Evolutionary conservation across 2,888 invertebrate genomes (phyloP), one percentile per base, ranked within the genome.

Genomic region (Lasioglossum vierecki): DNA sequence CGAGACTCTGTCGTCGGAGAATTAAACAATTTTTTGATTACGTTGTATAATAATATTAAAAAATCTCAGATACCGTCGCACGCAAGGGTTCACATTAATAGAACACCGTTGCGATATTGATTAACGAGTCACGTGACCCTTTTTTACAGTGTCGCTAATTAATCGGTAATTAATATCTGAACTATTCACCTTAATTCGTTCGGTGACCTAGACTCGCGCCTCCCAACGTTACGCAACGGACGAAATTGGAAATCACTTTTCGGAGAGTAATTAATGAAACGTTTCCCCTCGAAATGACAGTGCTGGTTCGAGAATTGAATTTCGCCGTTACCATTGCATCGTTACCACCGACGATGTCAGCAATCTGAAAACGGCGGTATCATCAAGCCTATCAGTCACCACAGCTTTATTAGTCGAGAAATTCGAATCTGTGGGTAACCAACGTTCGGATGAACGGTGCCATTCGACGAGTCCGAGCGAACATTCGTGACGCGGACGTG

Each of bases 381-480:
- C 84, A 63, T 78, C 77, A 73, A 39, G 83, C 77, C 76, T 77
- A 83, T 83, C 84, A 71, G 77, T 74, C 85, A 15, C 63, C 86
- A 53, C 79, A 82, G 79, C 86, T 86, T 68, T 85, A 86, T 86
- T 86, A 86, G 79, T 77, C 82, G 77, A 85, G 86, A 85, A 86
- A 86, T 82, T 86, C 75, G 82, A 85, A 86, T 84, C 77, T 83
- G 77, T 73, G 84, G 83, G 77, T 73, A 83, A 77, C 83, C 83
- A 63, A 83, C 77, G 63, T 68, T 60, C 77, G 57, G 46, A 41
- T n/a, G 70, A 70, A 41, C 41, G n/a, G 22, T 13, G 13, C 35
- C 35, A 18, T 35, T 39, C 35, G 66, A 18, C 35, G 35, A 66
- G 39, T 30, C 18, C 35, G 39, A 39, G 22, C 8, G 57, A 57